Base-by-base conservation (phyloP, 2,888 invertebrate species). In the Sphecodes monilicornis region DNA sequence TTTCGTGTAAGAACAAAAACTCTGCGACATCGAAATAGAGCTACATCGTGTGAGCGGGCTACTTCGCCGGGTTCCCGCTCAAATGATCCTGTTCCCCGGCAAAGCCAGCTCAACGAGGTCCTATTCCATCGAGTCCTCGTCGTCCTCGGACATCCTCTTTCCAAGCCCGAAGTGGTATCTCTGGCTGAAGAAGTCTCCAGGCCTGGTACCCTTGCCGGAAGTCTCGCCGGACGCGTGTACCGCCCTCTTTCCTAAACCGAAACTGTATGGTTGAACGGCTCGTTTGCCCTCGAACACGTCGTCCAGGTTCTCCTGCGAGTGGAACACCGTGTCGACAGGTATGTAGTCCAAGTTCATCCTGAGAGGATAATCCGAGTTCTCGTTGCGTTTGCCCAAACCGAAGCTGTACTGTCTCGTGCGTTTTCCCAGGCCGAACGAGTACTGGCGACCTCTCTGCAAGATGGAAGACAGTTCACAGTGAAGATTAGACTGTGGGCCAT, bases 391-490 rank as follows among this genome's bases (percentile, higher is more conserved):
- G 5, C 96, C 96, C 4, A 96, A 93, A 0, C 96, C 96, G 89
- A 96, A 96, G 87, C 95, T 95, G 94, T 96, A 96, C 85, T 90
- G 88, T 64, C 88, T 93, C 85, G 95, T 95, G 5, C 97, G 96
- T 89, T 97, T 96, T 1, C 97, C 97, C n/a, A 97, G 95, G 0
- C 97, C 97, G 91, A 97, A 97, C 41, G 96, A 96, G 94, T 97
- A 97, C 0, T 96, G 96, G 39, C 96, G 96, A 43, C 96, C 96
- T 79, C 97, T 96, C 94, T 97, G 57, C 57, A 57, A 57, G 57
- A 11, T 26, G 90, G 6, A 86, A 89, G 85, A 18, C 13, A 16
- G 32, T 64, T 13, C 0, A 8, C 57, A 29, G 8, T 60, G 29
- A n/a, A n/a, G n/a, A 22, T 54, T 46, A 46, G 39, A 39, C 5